Percentiles rank a stretch among this genome's conserved stretches.
phyloP scores from a whole-genome alignment of 2,797 vertebrate genomes.

The Jordanella pulchra region DNA sequence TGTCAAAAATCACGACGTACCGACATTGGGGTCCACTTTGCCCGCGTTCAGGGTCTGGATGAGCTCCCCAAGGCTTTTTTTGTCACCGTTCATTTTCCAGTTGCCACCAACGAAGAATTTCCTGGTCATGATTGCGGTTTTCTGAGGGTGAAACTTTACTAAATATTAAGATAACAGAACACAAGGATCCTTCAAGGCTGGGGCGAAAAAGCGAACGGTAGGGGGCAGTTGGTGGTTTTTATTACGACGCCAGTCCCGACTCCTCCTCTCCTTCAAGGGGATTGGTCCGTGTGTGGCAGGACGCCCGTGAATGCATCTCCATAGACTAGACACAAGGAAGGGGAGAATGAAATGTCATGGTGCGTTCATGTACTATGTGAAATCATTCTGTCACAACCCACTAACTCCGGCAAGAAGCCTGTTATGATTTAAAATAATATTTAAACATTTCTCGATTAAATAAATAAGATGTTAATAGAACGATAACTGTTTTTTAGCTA shows the following conservation, averaged over 20 bases:
- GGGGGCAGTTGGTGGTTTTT: constrained; percentile 46
- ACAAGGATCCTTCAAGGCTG: constrained; percentile 6
- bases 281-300: constrained; percentile 62
- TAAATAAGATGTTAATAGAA: not conserved
- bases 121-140: constrained; percentile 84
- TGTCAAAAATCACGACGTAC: constrained; percentile 72
- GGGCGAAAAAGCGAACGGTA: constrained; percentile 45
- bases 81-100: constrained; percentile 98
- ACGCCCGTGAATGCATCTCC: constrained; percentile 55
- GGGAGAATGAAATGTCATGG: constrained; percentile 59
- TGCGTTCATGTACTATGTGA: constrained; percentile 47
- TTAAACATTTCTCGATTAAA: no score
- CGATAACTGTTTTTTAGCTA: not conserved
- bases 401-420: no score
- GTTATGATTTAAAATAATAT: no score
- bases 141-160: not conserved
- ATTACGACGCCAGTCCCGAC: constrained; percentile 42
- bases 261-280: constrained; percentile 53
- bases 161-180: not conserved
- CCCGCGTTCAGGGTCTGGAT: constrained; percentile 87
- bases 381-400: not conserved
- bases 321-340: constrained; percentile 53
- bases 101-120: constrained; percentile 98
- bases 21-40: constrained; percentile 88
- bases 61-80: constrained; percentile 91